Base-by-base conservation (phyloP, 35 echinoderm and acorn worm species). In the Ophiothrix spiculata region DNA sequence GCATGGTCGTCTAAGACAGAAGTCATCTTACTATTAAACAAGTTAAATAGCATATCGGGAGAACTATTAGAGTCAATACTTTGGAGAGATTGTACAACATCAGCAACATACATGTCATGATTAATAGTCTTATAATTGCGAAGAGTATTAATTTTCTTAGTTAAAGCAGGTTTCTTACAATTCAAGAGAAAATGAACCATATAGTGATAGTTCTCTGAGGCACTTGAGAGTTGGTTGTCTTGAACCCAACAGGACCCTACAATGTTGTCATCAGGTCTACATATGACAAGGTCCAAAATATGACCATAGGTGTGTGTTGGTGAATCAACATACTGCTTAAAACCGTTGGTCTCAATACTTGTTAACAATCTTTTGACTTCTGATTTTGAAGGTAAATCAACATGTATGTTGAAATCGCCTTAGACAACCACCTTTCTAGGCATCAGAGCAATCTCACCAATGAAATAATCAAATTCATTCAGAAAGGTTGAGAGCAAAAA, bases 371-470 rank as follows among this genome's bases (percentile, higher is more conserved):
- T 56, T 15, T 17, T 32, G 19, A 74, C 81, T 45, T 89, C 91
- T 12, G 46, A 36, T 37, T 89, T 80, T 39, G 32, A 37, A 32
- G 74, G 86, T 75, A 32, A 1, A 74, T 93, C 91, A 32, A 93
- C 42, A 34, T 93, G 87, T 21, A 93, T 35, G 77, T 93, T 93
- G 36, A 89, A 89, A 64, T 93, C 91, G n/a, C 91, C 91, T 14
- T 86, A 31, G 36, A 90, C 56, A n/a, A 90, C 1, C 21, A 90
- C 25, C 49, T 90, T 90, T 33, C 39, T 28, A 37, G 80, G 79
- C 21, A 32, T 29, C 15, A 78, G 23, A 36, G 13, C 75, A 34
- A 87, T 35, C 32, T 79, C 64, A 21, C 45, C 79, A 10, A 91
- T 21, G 23, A 94, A 84, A 28, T 21, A 1, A 25, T 83, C 75